Base-by-base conservation (phyloP, 2,797 vertebrate genomes). In the Anisognathus igniventris region DNA sequence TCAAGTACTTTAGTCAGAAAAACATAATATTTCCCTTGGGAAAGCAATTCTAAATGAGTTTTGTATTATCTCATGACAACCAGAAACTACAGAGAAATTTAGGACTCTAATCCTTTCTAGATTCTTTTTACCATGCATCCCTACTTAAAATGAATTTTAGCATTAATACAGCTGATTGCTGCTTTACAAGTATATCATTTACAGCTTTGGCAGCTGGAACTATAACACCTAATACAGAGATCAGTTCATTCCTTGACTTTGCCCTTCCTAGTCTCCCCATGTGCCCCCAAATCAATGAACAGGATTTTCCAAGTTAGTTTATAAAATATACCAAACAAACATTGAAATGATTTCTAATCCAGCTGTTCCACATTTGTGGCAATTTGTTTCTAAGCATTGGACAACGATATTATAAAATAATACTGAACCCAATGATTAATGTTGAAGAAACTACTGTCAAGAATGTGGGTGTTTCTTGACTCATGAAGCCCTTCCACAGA, bases 21-120 rank as follows among this genome's bases (percentile, higher is more conserved):
- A 86, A 66, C 91, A 93, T 89, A 96, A 86, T 95, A 95, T 95
- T 97, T 96, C 96, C 95, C 96, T 96, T 88, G 92, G 96, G 92
- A 96, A 97, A 97, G 86, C 71, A 96, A 93, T 91, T 95, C 89
- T 96, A 96, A 96, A 91, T 81, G 89, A 96, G 92, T 96, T 95
- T 97, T 75, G 81, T 95, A 94, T 95, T 89, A 95, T 96, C 92
- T 95, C 83, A 62, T 37, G 81, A 92, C 90, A 97, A 95, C 85
- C 85, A 79, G 91, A 96, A 96, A 70, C 71, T 97, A 92, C 96
- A 95, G 85, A 96, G 92, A 96, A 92, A 96, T 92, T 92, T 88
- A 95, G 85, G 80, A 88, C 75, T 77, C 77, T 92, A 87, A 84
- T 92, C 65, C 80, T 79, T 92, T 96, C 87, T 79, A 66, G 73